Base-by-base conservation (phyloP, 2,888 invertebrate genomes). In the Drosophila leonis region DNA sequence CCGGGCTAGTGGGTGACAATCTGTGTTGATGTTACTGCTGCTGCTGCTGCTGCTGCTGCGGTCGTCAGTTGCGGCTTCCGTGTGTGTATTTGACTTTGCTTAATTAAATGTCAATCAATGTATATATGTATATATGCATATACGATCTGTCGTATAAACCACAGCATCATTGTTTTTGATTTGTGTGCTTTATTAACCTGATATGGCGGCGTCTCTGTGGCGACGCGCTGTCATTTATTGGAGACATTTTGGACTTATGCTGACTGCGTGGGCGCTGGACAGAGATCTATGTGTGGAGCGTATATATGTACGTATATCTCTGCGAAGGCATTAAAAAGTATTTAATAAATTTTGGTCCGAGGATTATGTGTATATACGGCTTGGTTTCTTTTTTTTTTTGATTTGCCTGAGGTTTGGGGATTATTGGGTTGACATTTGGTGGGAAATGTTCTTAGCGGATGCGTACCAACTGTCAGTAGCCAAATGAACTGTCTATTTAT, bases 41-140 rank as follows among this genome's bases (percentile, higher is more conserved):
- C 42, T 20, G 18, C 1, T 41, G 41, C 20, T 42, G 41, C 12
- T 20, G 44, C 24, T 27, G 46, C 60, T 71, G 82, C 42, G 80
- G 56, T 71, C 65, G 68, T 29, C 65, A 49, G 59, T 48, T 78
- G 81, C 74, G 84, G 84, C 84, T 84, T 84, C 84, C 84, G 87
- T 79, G 75, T 84, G 72, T 84, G 70, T 75, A 79, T 79, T 89
- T 82, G 79, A 69, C 81, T 84, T 81, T 87, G 86, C 87, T 86
- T 86, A 88, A 86, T 86, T 90, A 85, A 86, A 90, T 86, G 86
- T 88, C 86, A 86, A 86, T 86, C 86, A 90, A 57, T 75, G 59
- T 55, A 18, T 27, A 24, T 41, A 56, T 42, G 20, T 37, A 39
- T 33, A 48, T 20, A 13, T 42, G 31, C 31, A 39, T 67, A 44